Evolutionary conservation across 2,888 invertebrate species (phyloP).

Genomic region (Corbicula japonica): DNA sequence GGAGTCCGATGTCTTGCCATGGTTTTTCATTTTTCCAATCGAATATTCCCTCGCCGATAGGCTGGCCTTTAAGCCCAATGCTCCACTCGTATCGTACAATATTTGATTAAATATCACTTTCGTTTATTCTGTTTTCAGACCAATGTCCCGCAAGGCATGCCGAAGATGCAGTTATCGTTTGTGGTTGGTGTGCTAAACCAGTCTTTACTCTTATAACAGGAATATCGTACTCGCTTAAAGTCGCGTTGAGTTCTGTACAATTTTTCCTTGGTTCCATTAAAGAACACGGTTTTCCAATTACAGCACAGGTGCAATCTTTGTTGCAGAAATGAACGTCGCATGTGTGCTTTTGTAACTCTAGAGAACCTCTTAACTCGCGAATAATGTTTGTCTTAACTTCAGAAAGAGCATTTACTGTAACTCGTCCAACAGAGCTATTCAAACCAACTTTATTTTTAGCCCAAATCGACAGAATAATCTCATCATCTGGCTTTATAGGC

Average conservation of each 20-base stretch:
- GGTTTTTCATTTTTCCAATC: constrained; percentile 39
- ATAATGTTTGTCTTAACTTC: no score
- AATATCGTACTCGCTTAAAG: not conserved
- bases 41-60: constrained; percentile 63
- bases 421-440: no score
- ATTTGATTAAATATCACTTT: not conserved
- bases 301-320: constrained; percentile 66
- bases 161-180: constrained; percentile 41
- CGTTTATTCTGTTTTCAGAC: constrained; percentile 18
- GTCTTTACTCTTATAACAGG: constrained; percentile 18
- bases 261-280: not conserved
- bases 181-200: constrained; percentile 18
- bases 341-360: constrained; percentile 53
- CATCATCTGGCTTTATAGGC: no score
- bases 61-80: constrained; percentile 48
- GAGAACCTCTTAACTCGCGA: no score
- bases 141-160: constrained; percentile 56
- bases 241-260: not conserved
- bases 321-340: constrained; percentile 58
- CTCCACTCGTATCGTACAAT: constrained; percentile 68
- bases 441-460: no score
- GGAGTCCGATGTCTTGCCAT: constrained; percentile 65
- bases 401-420: no score
- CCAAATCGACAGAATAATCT: no score
- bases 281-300: constrained; percentile 57